Evolutionary conservation across 2,113 vertebrate genomes (phyloP), one percentile per base, ranked within the genome.

Genomic region (Callipepla californica): DNA sequence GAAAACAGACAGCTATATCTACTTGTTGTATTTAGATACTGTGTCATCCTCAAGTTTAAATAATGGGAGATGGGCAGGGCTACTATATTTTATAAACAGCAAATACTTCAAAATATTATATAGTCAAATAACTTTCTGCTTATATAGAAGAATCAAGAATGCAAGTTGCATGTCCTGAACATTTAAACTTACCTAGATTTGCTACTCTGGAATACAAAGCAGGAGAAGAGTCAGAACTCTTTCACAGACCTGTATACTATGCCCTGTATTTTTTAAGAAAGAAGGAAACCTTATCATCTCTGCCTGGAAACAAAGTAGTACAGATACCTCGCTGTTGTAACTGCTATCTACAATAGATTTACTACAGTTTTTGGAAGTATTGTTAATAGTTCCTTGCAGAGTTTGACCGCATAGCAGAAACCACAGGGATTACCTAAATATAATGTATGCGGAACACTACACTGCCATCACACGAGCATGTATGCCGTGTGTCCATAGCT

Each of bases 341-440:
- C 47, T 75, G 26, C 30, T 48, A 19, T 44, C 58, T 83, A 79
- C 45, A 85, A 36, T 34, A 89, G 62, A 28, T 8, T 94, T 74
- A 62, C 19, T 75, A 45, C 18, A 77, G 30, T 32, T 65, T 92
- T 92, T 80, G 38, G 57, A 89, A 87, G 78, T 85, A 85, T 34
- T 89, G 61, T 70, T 90, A 51, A n/a, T 74, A 55, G 42, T 80
- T 62, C 78, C 61, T 84, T 84, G 58, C 90, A 76, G 87, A 87
- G 30, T 36, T 90, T 92, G 68, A 72, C 51, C 69, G 74, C 44
- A 55, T 40, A 94, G 92, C 51, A 92, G 61, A 63, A 78, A 90
- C 45, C 65, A 66, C 13, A 40, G n/a, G 36, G 51, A 77, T 50
- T 88, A 68, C 34, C 66, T 65, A 89, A 48, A 83, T 2, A 1